A percentile compares a stretch with the other conserved stretches of the same genome.
phyloP scores from a whole-genome alignment of 30 jellyfish, hydroid and myxozoan species.

The Aurelia coerulea region DNA sequence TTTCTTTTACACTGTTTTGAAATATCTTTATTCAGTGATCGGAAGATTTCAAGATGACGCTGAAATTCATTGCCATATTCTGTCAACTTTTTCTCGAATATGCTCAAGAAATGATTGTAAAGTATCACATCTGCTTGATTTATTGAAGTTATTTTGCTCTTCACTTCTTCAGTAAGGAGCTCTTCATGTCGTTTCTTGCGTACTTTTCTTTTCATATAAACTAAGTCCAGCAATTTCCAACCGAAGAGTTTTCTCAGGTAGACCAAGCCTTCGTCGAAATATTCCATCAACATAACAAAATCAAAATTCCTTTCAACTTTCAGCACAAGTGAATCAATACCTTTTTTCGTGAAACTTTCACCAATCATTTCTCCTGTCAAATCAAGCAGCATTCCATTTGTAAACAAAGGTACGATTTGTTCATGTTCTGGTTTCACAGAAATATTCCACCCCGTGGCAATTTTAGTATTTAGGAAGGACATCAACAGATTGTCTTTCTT shows the following conservation, averaged over 20 bases:
- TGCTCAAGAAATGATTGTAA: constrained; percentile 58
- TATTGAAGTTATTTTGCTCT: constrained; percentile 28
- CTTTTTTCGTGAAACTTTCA: constrained; percentile 6
- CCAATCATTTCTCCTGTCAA: constrained; percentile 40
- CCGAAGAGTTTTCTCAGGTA: constrained; percentile 52
- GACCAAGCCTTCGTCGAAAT: constrained; percentile 80
- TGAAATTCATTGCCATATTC: constrained; percentile 44
- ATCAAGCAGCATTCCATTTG: constrained; percentile 72
- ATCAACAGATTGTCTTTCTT: constrained; percentile 28
- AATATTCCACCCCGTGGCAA: not conserved
- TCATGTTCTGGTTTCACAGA: constrained; percentile 16
- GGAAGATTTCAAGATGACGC: constrained; percentile 65
- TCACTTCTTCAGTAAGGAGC: constrained; percentile 48
- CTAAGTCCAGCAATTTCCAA: constrained; percentile 78
- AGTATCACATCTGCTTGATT: constrained; percentile 58
- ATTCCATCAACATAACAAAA: constrained; percentile 73
- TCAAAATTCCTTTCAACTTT: constrained; percentile 67
- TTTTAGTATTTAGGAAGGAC: constrained; percentile 19
- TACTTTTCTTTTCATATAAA: constrained; percentile 57
- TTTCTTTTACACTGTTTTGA: constrained; percentile 23
- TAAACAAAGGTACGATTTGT: constrained; percentile 10
- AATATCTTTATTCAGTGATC: constrained; percentile 32
- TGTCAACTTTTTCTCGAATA: constrained; percentile 20
- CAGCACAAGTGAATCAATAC: constrained; percentile 27
- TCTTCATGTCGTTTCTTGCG: constrained; percentile 43